Evolutionary conservation across 1,140 invertebrate genomes (phyloP).

Genomic region (Uloborus diversus): DNA sequence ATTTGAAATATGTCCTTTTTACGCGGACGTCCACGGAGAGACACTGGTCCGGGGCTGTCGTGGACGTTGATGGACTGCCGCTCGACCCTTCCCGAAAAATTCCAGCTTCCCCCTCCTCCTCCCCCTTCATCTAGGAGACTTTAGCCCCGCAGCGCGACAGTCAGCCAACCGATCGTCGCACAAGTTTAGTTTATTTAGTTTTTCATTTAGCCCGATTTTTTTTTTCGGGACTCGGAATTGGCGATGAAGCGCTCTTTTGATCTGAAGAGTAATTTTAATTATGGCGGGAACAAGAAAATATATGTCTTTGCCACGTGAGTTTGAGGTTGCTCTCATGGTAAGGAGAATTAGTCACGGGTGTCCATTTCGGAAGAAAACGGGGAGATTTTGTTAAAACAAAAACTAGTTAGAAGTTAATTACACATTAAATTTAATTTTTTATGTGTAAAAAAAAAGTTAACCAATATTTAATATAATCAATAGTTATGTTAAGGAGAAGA

Average conservation of each 20-base stretch:
- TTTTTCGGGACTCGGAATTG: constrained; percentile 22
- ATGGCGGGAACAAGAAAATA: not conserved
- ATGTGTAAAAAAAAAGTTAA: no score
- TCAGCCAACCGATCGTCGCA: constrained; percentile 32
- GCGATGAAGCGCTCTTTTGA: constrained; percentile 3
- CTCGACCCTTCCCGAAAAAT: constrained; percentile 12
- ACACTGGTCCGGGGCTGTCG: constrained; percentile 50
- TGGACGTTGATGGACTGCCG: constrained; percentile 51
- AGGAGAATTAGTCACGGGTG: no score
- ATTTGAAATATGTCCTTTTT: constrained; percentile 58
- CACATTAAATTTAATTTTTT: no score
- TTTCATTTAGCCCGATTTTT: not conserved
- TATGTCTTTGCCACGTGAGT: no score
- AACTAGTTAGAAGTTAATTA: no score
- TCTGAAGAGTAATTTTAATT: no score
- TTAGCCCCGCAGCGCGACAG: constrained; percentile 19
- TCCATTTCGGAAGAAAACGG: no score
- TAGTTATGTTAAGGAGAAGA: no score
- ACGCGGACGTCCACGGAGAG: constrained; percentile 52
- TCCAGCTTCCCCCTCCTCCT: not conserved
- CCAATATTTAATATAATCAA: no score
- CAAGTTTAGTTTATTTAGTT: not conserved
- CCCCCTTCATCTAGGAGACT: constrained; percentile 36
- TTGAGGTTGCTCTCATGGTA: no score
- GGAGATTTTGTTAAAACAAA: no score